Evolutionary conservation across 2,113 vertebrate genomes (phyloP), one percentile per base, ranked within the genome.

Genomic region (Anguilla rostrata): DNA sequence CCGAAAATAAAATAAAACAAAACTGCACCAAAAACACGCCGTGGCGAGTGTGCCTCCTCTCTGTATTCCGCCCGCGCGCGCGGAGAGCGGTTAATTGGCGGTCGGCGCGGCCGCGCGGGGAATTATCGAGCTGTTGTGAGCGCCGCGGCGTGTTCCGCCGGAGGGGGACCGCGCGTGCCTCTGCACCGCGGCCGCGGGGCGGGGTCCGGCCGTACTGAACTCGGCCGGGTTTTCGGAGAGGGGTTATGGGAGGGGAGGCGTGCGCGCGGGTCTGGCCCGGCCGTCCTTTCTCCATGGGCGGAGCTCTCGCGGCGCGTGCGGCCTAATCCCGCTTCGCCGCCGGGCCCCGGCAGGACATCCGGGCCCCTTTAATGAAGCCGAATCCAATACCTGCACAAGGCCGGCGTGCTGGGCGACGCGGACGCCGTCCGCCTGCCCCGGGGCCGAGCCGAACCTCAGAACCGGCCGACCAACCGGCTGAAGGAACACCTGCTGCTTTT

Each of bases 1-100:
- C 60, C 85, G 60, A 87, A 89, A 91, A 91, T 92, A 90, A 93
- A 83, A 88, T 71, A 87, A 89, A 91, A 91, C 92, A 90, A 93
- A 83, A 88, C 86, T 81, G 79, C 87, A 87, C 18, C 16, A 78
- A 89, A 71, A 43, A 49, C 20, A 56, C 43, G 1, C 34, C 34
- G 34, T 1, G 2, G 26, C 26, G 34, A 16, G 14, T 84, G 26
- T 39, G 83, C 12, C 39, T 82, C 34, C 6, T 82, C 75, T 7
- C 83, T 20, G 18, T 14, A 57, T 56, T 85, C 5, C 43, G 82
- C 4, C 34, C 39, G 3, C 43, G 63, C 41, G 34, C 34, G 34
- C 78, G 56, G 56, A 29, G 39, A 40, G 82, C 79, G 87, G 12
- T 60, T 46, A 53, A 39, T 79, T 83, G 57, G 41, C 66, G 20